Conservation (phyloP, 2,888 invertebrate species). For the Perizoma affinitatum region DNA sequence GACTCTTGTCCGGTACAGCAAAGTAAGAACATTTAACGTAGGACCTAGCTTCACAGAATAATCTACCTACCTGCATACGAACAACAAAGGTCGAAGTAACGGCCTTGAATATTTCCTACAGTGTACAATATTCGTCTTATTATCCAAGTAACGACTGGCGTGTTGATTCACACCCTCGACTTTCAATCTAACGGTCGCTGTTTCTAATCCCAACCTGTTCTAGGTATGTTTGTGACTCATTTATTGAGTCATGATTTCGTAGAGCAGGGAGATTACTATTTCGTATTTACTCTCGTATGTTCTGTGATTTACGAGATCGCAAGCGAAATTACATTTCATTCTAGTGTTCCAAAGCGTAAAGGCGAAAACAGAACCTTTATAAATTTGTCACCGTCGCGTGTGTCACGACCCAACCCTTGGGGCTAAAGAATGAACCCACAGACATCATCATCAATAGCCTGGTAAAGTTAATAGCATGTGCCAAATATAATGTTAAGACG, state of each 20-base stretch:
- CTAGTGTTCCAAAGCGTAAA: background rate
- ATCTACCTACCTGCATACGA: no score
- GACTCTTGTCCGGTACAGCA: no score
- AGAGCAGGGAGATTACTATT: slow-evolving; percentile 57
- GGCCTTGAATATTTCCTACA: background rate
- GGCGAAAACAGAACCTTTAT: background rate
- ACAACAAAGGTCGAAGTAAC: background rate
- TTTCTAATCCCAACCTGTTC: slow-evolving; percentile 40
- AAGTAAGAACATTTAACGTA: no score
- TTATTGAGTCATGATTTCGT: slow-evolving; percentile 38
- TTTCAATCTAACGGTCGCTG: slow-evolving; percentile 7
- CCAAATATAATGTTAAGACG: no score
- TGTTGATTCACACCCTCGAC: slow-evolving; percentile 7
- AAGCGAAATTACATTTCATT: slow-evolving; percentile 55
- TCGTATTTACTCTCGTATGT: slow-evolving; percentile 61
- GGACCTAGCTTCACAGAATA: no score
- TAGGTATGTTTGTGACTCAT: slow-evolving; percentile 30
- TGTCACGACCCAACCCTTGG: no score
- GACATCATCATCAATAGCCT: no score
- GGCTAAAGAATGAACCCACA: no score
- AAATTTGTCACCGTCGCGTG: no score
- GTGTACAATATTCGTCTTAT: slow-evolving; percentile 14
- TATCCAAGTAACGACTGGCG: slow-evolving; percentile 7
- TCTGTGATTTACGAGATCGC: slow-evolving; percentile 52
- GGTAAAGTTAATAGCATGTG: no score